Evolutionary conservation across 37 sponge, comb jelly and placozoan genomes (phyloP), one percentile per base, ranked within the genome.

Genomic region (Amphimedon queenslandica): DNA sequence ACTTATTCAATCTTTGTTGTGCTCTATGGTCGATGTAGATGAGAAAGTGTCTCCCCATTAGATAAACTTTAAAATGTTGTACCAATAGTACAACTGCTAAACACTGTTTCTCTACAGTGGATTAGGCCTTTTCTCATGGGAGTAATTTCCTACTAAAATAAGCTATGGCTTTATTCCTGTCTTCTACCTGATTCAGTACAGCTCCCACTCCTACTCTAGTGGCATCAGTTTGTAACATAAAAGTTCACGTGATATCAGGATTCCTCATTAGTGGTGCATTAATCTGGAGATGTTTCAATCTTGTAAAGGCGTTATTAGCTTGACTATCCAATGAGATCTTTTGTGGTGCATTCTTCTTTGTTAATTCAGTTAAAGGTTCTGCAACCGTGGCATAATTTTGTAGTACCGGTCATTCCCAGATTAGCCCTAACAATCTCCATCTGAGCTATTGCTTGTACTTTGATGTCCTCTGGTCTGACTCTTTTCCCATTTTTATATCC

Each of bases 141-240:
- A 75, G 34, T 25, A 75, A 33, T 34, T 75, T 75, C 1, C 77
- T 37, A 25, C 66, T 66, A 71, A 31, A 41, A 29, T 47, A 75
- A 25, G 77, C 77, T 11, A 75, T 66, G 42, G 77, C 66, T 3
- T 38, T 1, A 27, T n/a, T n/a, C n/a, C n/a, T n/a, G n/a, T n/a
- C n/a, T n/a, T 31, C 68, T 3, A 30, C 13, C 32, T 75, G 77
- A 71, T 66, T 75, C 32, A 75, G 30, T 21, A 75, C 67, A 33
- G 77, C 77, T 66, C 77, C 77, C 32, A 75, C n/a, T 8, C 77
- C 77, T 66, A n/a, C 28, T 27, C 64, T 53, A 2, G 53, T 66
- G 3, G 77, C 77, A 67, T 75, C 77, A 6, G 77, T 75, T 40
- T 75, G 77, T 20, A 75, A 8, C 16, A 42, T 34, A 67, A 47